Percentiles rank a stretch among this genome's conserved stretches.
Conservation (phyloP, 2,113 vertebrate genomes). For the Agelaius phoeniceus region DNA sequence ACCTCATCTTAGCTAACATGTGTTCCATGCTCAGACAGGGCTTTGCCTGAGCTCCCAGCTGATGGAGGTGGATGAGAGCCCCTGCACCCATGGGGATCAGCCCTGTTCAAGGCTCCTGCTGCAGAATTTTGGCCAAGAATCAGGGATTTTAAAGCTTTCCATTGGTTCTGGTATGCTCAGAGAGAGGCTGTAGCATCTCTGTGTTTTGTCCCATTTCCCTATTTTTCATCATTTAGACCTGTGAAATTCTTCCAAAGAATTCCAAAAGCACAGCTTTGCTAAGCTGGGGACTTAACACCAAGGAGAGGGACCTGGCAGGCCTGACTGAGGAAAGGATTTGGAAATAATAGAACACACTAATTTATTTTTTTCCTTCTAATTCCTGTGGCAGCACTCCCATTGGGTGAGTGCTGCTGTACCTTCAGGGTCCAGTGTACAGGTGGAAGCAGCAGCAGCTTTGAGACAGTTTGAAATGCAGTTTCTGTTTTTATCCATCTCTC, state of each 20-base stretch:
- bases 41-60: neutral
- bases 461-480: accelerated
- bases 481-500: neutral
- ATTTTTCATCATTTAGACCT: neutral
- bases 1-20: neutral
- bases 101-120: neutral
- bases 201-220: neutral
- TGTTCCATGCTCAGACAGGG: neutral
- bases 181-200: neutral
- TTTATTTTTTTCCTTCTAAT: neutral
- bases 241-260: neutral
- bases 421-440: neutral
- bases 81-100: neutral
- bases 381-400: neutral
- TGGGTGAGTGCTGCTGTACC: neutral
- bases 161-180: neutral
- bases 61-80: neutral
- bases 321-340: neutral
- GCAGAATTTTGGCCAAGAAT: neutral
- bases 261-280: neutral
- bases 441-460: neutral
- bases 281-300: neutral
- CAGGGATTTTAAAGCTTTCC: neutral
- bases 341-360: neutral
- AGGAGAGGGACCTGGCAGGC: neutral